Conservation (phyloP, 1,140 invertebrate species). For the Choristoneura fumiferana region DNA sequence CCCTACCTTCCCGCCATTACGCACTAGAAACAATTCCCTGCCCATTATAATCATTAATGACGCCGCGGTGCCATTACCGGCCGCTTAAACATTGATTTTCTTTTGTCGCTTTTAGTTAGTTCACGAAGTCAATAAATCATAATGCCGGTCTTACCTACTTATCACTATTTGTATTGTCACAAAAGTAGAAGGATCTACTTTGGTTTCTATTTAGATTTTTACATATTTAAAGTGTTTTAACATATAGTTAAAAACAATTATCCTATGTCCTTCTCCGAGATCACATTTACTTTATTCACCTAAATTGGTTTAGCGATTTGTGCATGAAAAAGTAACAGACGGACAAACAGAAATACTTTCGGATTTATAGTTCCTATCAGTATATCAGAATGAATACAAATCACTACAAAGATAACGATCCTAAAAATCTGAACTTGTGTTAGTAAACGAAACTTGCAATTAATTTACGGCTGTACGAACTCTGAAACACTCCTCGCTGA, state of each 20-base stretch:
- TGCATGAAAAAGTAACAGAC: too few species aligned
- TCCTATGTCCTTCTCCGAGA: too few species aligned
- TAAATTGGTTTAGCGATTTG: too few species aligned
- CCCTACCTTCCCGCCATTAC: constrained; percentile 65
- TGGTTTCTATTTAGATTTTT: too few species aligned
- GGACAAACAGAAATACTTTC: too few species aligned
- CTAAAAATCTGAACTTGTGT: constrained; percentile 1
- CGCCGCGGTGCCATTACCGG: constrained; percentile 34
- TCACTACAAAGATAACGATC: not conserved
- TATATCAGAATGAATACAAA: not conserved
- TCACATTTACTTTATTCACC: too few species aligned
- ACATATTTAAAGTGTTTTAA: too few species aligned
- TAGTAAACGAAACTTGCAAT: constrained; percentile 10
- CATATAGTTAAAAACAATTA: too few species aligned
- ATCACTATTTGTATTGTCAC: not conserved
- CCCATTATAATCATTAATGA: constrained; percentile 69
- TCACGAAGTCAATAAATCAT: constrained; percentile 26
- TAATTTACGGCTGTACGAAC: constrained; percentile 26
- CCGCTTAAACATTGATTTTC: constrained; percentile 43
- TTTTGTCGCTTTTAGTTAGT: constrained; percentile 40
- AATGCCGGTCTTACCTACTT: not conserved
- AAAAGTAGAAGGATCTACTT: too few species aligned
- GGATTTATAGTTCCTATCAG: too few species aligned
- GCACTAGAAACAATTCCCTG: constrained; percentile 67
- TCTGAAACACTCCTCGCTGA: constrained; percentile 42